A percentile compares a stretch with the other conserved stretches of the same genome.
Conservation (phyloP, 1,140 invertebrate species). For the Ips typographus region DNA sequence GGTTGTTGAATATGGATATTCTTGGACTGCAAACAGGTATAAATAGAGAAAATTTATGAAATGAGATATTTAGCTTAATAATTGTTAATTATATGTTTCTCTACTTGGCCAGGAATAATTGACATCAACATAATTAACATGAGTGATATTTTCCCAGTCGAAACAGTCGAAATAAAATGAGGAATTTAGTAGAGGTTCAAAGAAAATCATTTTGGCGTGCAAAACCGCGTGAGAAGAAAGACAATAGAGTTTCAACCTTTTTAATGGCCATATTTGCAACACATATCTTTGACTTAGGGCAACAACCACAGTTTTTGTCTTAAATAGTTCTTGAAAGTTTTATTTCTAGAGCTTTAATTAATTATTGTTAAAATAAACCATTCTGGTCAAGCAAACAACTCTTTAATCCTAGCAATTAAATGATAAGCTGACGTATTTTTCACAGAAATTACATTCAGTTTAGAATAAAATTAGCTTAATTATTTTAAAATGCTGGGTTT, state of each 20-base stretch:
- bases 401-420: slow-evolving; percentile 11
- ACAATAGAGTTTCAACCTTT: not conserved
- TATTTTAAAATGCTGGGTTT: slow-evolving; percentile 8
- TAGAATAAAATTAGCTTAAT: slow-evolving; percentile 23
- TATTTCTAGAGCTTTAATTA: not conserved
- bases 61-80: too few species aligned
- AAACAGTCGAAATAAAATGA: too few species aligned
- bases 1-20: too few species aligned
- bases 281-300: not conserved
- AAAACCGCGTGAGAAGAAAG: slow-evolving; percentile 1
- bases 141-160: too few species aligned
- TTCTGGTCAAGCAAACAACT: slow-evolving; percentile 13
- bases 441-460: slow-evolving; percentile 21
- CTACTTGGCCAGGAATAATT: too few species aligned
- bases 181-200: not conserved
- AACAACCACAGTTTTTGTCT: not conserved
- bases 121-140: too few species aligned
- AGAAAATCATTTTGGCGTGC: slow-evolving; percentile 11
- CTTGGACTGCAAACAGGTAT: too few species aligned
- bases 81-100: too few species aligned
- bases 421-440: slow-evolving; percentile 11
- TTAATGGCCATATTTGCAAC: slow-evolving; percentile 14
- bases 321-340: not conserved
- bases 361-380: slow-evolving; percentile 8
- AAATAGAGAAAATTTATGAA: too few species aligned